Conservation (phyloP, 2,797 vertebrate species). For the Gambusia yucatana region DNA sequence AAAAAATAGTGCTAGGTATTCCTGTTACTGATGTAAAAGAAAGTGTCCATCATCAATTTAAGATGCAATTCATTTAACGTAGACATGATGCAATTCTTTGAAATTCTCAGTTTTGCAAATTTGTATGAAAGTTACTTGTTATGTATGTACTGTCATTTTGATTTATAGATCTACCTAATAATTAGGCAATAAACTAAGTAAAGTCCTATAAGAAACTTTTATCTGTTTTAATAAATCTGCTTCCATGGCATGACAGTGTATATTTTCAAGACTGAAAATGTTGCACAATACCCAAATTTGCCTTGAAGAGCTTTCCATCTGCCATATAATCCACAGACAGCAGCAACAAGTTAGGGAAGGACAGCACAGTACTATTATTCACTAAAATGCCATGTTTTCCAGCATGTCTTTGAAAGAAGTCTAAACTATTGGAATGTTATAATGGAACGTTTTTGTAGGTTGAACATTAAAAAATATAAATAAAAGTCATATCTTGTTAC, state of each 20-base stretch:
- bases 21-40: not conserved
- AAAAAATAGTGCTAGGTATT: not conserved
- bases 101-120: not conserved
- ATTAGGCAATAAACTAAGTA: not conserved
- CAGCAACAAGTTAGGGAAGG: not conserved
- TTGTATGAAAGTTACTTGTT: not conserved
- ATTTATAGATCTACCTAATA: not conserved
- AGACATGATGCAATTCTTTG: not conserved
- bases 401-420: not conserved
- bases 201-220: not conserved
- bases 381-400: not conserved
- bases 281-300: not conserved
- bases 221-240: not conserved
- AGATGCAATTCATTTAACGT: not conserved
- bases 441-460: not conserved
- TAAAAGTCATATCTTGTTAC: not conserved
- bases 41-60: not conserved
- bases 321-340: not conserved
- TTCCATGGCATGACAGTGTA: not conserved
- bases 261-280: not conserved
- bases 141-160: too few relatives aligned
- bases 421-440: not conserved
- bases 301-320: not conserved
- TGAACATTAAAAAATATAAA: not conserved
- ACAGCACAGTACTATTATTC: not conserved